A percentile compares a stretch with the other conserved stretches of the same genome.
Conservation (phyloP, 2,797 vertebrate genomes). For the Simalia tracyae region DNA sequence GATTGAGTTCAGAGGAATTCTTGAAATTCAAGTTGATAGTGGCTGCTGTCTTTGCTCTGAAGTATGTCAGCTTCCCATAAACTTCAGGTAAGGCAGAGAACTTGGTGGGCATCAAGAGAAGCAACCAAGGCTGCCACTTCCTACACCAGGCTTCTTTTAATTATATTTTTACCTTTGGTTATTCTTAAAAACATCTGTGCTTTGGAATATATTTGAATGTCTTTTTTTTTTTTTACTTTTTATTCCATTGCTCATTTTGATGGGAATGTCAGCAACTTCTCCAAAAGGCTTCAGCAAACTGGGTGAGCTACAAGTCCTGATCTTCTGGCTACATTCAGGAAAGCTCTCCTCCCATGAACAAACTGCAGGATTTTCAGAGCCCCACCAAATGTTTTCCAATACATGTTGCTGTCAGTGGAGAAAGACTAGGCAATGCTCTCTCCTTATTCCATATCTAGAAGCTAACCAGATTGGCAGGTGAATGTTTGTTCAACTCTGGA, state of each 20-base stretch:
- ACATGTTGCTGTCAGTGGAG: background rate
- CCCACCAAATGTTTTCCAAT: background rate
- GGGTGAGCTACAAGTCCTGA: background rate
- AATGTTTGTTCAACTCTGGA: background rate
- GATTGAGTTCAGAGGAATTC: background rate
- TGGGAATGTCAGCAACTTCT: background rate
- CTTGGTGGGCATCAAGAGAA: background rate
- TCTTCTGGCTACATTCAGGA: background rate
- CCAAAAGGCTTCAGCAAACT: background rate
- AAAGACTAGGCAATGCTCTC: background rate
- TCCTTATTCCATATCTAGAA: background rate
- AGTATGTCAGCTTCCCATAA: background rate
- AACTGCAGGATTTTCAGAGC: background rate
- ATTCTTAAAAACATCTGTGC: background rate
- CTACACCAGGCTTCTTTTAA: background rate
- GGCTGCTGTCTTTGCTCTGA: background rate
- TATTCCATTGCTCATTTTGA: background rate
- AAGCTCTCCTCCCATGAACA: background rate
- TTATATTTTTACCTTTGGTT: background rate
- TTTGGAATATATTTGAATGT: background rate
- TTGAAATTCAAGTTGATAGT: background rate
- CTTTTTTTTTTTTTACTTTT: background rate
- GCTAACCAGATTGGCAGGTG: background rate
- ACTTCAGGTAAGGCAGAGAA: background rate
- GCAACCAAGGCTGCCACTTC: background rate